phyloP scores from a whole-genome alignment of 2,797 vertebrate species.

The Mergus octosetaceus region DNA sequence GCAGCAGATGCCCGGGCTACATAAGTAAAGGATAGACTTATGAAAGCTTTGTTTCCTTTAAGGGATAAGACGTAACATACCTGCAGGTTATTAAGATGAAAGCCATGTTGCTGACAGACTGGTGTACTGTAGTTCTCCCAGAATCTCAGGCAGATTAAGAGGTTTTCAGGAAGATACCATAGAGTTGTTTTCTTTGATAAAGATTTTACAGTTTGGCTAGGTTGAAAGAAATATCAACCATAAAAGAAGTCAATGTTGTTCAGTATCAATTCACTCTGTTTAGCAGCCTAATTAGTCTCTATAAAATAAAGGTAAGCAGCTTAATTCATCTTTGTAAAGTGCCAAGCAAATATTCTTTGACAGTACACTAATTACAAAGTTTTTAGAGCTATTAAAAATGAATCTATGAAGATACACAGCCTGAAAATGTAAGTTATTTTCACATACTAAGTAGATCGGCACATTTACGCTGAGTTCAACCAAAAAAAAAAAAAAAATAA shows the following conservation, averaged over 20 bases:
- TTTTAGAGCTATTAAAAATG: background rate
- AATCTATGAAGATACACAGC: background rate
- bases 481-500: background rate
- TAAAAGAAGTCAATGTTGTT: conserved; percentile 14
- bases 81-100: background rate
- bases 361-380: background rate
- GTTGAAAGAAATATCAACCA: conserved; percentile 42
- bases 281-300: background rate
- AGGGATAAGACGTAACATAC: background rate
- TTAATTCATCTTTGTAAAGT: background rate
- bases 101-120: background rate
- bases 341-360: background rate
- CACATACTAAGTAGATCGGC: background rate
- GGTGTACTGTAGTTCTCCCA: background rate
- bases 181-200: conserved; percentile 51
- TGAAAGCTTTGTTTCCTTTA: background rate
- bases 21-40: background rate
- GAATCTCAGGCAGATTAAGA: conserved; percentile 23
- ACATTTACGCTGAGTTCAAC: background rate
- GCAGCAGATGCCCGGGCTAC: background rate
- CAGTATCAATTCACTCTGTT: background rate
- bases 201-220: conserved; percentile 36
- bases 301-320: background rate
- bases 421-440: background rate
- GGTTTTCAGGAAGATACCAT: conserved; percentile 1